Base-by-base conservation (phyloP, 2,797 vertebrate genomes). In the Psittacula derbiana region DNA sequence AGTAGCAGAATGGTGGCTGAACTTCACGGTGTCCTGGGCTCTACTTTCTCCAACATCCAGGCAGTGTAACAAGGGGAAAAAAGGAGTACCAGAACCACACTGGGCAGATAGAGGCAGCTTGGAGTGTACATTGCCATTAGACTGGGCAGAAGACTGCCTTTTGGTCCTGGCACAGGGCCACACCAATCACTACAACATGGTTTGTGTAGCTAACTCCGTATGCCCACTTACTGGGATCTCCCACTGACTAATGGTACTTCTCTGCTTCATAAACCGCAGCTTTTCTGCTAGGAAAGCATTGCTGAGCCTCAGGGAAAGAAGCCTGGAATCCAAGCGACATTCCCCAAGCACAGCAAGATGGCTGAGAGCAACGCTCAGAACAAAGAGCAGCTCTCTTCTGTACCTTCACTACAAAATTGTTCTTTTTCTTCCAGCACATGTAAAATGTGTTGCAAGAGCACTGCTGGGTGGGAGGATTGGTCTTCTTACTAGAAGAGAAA, bases 121-220 rank as follows among this genome's bases (percentile, higher is more conserved):
- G 50, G 55, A n/a, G 41, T 10, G 4, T 74, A 46, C 50, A 41
- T 4, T 38, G 30, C 21, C 19, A 8, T 28, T 31, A 49, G 55
- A 38, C 49, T 8, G 13, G 36, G 24, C 27, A 78, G 62, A 71
- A 88, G 24, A 30, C 31, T 86, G 12, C 23, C 25, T 41, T 79
- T 41, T 4, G 4, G n/a, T 49, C 46, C 50, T 41, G n/a, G 28
- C 36, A 50, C 18, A 30, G 12, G 49, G 31, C 49, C 12, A 3
- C 16, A 11, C 24, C 1, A 4, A 38, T 23, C 36, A 23, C 18
- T 33, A 21, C 70, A 62, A 46, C 0, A 1, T 0, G 1, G 25
- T 27, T 43, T 28, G 24, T 6, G 21, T 36, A 46, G 19, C 30
- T 82, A 41, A 82, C 21, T 28, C 36, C 27, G 5, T 24, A 30